A percentile compares a stretch with the other conserved stretches of the same genome.
These are phyloP conservation scores for Apostichopus leukothele DNA, from an alignment of 53 echinoderm and acorn worm species.

Conservation along the genomic window DNA sequence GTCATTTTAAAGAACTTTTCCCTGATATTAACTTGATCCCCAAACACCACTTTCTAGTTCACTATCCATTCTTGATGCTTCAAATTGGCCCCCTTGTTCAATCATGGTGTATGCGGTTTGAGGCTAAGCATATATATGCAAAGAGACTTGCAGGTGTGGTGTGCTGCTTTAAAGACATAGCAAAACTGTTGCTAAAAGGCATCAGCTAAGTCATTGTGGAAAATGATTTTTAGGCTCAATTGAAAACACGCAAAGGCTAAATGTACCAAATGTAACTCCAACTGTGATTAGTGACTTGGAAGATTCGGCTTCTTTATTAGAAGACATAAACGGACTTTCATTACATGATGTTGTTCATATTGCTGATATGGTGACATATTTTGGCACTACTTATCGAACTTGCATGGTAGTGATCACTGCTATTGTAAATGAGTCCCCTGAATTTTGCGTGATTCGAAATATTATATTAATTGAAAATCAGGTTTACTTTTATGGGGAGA, in stretches of 20 bases:
- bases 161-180: conserved; percentile 49
- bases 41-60: conserved; percentile 58
- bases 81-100: conserved; percentile 42
- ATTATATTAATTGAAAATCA: conserved; percentile 17
- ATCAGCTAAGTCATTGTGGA: conserved; percentile 50
- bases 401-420: conserved; percentile 45
- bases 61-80: conserved; percentile 46
- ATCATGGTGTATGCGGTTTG: conserved; percentile 52
- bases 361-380: background rate
- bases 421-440: conserved; percentile 28
- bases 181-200: conserved; percentile 28
- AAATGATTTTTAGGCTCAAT: conserved; percentile 11
- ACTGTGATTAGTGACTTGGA: conserved; percentile 12
- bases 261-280: too few relatives aligned
- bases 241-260: conserved; percentile 9
- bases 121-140: conserved; percentile 41
- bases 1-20: conserved; percentile 46
- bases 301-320: background rate
- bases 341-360: conserved; percentile 34
- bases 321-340: conserved; percentile 16
- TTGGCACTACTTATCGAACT: conserved; percentile 48
- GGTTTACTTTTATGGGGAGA: conserved; percentile 39
- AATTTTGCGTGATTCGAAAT: background rate
- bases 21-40: conserved; percentile 23
- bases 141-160: conserved; percentile 43